Base-by-base conservation (phyloP, 2,113 vertebrate species). In the Crocuta crocuta region DNA sequence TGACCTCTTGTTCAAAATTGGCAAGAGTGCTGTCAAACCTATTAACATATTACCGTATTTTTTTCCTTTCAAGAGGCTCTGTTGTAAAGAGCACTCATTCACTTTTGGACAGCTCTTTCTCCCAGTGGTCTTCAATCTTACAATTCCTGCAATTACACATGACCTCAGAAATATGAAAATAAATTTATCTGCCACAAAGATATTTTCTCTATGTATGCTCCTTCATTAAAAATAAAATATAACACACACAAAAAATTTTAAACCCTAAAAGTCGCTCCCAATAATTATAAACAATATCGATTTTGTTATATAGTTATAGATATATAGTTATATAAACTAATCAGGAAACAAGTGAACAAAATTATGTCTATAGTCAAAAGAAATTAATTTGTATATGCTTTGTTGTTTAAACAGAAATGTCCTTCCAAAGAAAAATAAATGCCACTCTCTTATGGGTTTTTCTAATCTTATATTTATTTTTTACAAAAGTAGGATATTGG, bases 211-310 rank as follows among this genome's bases (percentile, higher is more conserved):
- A 31, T 61, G 35, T 79, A 26, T 73, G 33, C 1, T 79, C 89
- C 8, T 84, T 84, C 39, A 61, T 63, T 87, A 43, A 81, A 97
- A 97, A 50, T 23, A 68, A 96, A 94, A 91, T 17, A 90, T n/a
- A 89, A 89, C 21, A 68, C 39, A 70, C 50, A 50, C 2, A 95
- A 92, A 63, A 8, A 89, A 21, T 43, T 10, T 5, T 8, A 0
- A 48, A 48, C 4, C 5, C 39, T 80, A 19, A 74, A 70, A 71
- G 70, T 55, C 2, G 0, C 28, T 65, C 12, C 7, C 1, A 28
- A 3, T 66, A 71, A 16, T 50, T 63, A 89, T 50, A 91, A 94
- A 76, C 80, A 2, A 71, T 21, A 76, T 0, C 80, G 12, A 82
- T 33, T 82, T 86, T 88, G 7, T 73, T 80, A 74, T 12, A 81